Conservation (phyloP, 1,140 invertebrate genomes). For the Hormaphis cornu region DNA sequence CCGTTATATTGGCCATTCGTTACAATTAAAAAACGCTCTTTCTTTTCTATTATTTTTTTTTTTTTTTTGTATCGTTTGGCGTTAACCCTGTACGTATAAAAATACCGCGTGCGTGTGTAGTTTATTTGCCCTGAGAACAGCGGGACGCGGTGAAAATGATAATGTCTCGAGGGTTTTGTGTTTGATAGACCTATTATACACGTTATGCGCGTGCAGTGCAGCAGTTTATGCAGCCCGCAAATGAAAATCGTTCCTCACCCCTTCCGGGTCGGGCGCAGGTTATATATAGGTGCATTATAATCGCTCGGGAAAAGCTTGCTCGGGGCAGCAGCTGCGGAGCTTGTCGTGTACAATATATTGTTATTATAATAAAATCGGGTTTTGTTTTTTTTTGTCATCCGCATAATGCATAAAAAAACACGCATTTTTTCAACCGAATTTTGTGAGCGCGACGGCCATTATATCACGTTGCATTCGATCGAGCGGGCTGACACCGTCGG, state of each 20-base stretch:
- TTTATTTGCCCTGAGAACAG: conserved; percentile 29
- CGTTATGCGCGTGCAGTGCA: no score
- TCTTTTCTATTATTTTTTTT: not conserved
- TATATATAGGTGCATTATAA: no score
- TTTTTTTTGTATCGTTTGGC: not conserved
- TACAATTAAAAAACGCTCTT: conserved; percentile 30
- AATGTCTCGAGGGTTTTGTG: conserved; percentile 24
- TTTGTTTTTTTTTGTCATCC: no score
- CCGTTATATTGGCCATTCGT: conserved; percentile 32
- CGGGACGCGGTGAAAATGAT: conserved; percentile 19
- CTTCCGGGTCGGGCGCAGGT: not conserved
- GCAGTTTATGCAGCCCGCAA: no score
- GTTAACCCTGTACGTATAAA: not conserved
- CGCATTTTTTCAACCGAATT: no score
- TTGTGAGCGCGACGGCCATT: no score
- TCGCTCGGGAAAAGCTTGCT: not conserved
- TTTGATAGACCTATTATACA: conserved; percentile 22
- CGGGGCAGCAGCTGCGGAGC: not conserved
- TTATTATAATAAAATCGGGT: no score
- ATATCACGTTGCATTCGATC: no score
- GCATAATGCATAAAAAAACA: no score
- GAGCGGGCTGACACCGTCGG: no score
- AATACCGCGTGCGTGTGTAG: not conserved
- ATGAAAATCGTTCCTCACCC: conserved; percentile 7
- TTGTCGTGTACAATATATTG: not conserved